Conservation (phyloP, 1,140 invertebrate genomes). For the Nephila pilipes region DNA sequence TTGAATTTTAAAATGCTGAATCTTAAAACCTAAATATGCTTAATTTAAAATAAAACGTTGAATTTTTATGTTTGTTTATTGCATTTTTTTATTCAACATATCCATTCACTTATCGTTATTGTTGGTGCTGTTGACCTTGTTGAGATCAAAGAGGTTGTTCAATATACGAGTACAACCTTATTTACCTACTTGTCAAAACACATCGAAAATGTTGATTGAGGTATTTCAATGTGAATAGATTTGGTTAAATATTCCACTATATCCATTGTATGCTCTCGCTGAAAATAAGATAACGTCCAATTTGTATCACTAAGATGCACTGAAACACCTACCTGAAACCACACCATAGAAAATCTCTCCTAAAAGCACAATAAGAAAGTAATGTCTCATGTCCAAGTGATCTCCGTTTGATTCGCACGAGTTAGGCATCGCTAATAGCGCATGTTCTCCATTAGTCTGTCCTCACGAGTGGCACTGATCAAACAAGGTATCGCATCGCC, state of each 20-base stretch:
- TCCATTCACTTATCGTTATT: no score
- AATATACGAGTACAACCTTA: no score
- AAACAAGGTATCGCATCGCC: constrained; percentile 41
- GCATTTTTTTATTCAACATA: no score
- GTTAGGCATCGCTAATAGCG: background rate
- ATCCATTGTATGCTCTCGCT: background rate
- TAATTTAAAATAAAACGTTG: no score
- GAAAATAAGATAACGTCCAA: background rate
- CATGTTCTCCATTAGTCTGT: constrained; percentile 10
- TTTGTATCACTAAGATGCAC: background rate
- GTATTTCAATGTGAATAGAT: no score
- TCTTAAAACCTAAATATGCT: no score
- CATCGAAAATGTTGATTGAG: no score
- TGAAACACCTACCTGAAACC: constrained; percentile 39
- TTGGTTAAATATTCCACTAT: background rate
- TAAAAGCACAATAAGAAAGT: constrained; percentile 39
- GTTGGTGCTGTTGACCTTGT: no score
- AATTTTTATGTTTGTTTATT: no score
- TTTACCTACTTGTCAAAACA: no score
- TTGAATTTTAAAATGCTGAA: no score
- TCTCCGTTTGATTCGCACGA: constrained; percentile 9
- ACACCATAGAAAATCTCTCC: constrained; percentile 52
- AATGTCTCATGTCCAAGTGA: constrained; percentile 62
- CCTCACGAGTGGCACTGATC: constrained; percentile 54
- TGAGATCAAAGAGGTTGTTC: no score